Conservation (phyloP, 1,140 invertebrate genomes). For the Myzus persicae region DNA sequence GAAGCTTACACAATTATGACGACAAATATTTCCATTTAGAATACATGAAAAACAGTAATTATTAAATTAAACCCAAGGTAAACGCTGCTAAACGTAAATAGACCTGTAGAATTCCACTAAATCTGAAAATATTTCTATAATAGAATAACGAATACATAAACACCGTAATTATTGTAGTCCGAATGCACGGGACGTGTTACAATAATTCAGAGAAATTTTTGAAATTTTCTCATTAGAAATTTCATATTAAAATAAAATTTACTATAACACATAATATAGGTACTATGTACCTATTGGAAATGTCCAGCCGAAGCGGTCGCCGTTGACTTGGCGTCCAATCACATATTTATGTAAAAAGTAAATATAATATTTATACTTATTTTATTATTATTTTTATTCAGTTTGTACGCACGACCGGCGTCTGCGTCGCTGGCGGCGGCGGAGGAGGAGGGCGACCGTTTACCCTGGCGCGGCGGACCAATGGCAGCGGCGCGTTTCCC, state of each 20-base stretch:
- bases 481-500: background rate
- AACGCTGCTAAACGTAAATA: too few relatives aligned
- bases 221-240: background rate
- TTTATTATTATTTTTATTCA: slow-evolving; percentile 12
- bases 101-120: too few relatives aligned
- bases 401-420: background rate
- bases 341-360: background rate
- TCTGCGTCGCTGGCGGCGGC: background rate
- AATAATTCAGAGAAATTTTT: background rate
- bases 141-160: too few relatives aligned
- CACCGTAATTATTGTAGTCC: too few relatives aligned
- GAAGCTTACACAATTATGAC: background rate
- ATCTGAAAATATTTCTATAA: too few relatives aligned
- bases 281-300: background rate
- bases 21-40: too few relatives aligned
- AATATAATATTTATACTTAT: background rate
- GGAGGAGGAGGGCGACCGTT: slow-evolving; percentile 2
- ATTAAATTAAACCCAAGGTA: too few relatives aligned
- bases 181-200: too few relatives aligned
- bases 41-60: too few relatives aligned
- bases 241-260: too few relatives aligned
- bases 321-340: background rate
- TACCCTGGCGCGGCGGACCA: slow-evolving; percentile 39
- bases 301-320: background rate
- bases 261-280: too few relatives aligned